Conservation (phyloP, 2,797 vertebrate species). For the Gymnoscopelus braueri region DNA sequence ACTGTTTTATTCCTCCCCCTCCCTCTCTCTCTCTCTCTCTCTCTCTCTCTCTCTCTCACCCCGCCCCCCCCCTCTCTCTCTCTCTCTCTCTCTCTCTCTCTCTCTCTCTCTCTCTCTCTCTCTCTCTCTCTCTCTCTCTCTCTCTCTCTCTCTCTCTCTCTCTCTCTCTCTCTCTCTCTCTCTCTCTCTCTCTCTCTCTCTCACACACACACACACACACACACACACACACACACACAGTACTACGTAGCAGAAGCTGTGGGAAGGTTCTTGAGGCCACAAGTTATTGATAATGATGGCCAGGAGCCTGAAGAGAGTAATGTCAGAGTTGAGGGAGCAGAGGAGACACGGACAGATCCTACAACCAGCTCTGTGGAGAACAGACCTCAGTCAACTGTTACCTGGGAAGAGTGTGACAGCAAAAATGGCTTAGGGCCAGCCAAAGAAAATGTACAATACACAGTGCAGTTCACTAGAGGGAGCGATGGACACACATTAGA, state of each 20-base stretch:
- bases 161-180: neutral
- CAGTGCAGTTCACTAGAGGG: constrained; percentile 10
- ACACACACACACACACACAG: constrained; percentile 52
- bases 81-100: neutral
- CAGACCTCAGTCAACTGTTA: constrained; percentile 17
- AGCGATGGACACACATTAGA: constrained; percentile 13
- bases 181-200: constrained; percentile 2
- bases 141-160: neutral
- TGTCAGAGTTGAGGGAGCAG: neutral
- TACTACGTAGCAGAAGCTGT: constrained; percentile 73
- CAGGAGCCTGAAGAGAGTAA: neutral
- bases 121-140: constrained; percentile 3
- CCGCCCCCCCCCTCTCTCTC: neutral
- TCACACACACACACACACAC: neutral
- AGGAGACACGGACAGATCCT: constrained; percentile 20
- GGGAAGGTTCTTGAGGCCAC: constrained; percentile 69
- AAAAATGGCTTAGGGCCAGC: constrained; percentile 3
- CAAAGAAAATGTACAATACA: constrained; percentile 5
- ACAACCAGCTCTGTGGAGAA: neutral
- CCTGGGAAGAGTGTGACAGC: constrained; percentile 40
- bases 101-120: constrained; percentile 2
- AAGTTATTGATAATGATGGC: constrained; percentile 18
- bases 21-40: neutral
- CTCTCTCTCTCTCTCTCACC: neutral
- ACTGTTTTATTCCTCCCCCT: neutral